Percentiles rank a stretch among this genome's conserved stretches.
These are phyloP conservation scores for Cettia cetti DNA, from an alignment of 2,113 vertebrate genomes.

Conservation along the genomic window DNA sequence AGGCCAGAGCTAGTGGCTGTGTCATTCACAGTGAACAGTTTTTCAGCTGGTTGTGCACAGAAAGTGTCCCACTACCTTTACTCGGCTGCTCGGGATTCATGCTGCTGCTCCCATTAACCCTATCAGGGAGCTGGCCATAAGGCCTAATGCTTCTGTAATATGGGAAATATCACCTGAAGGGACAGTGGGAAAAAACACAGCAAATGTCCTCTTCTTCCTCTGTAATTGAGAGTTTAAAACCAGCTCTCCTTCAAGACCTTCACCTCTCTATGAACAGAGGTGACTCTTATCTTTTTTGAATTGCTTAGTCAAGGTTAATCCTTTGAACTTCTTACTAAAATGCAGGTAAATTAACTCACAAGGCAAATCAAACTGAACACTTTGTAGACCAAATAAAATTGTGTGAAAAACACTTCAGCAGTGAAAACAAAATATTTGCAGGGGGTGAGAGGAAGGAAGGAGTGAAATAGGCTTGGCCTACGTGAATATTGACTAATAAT, in stretches of 20 bases:
- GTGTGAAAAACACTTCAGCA: background rate
- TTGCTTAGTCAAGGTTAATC: background rate
- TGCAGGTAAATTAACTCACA: background rate
- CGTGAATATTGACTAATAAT: background rate
- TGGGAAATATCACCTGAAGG: background rate
- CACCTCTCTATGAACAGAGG: background rate
- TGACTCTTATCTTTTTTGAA: background rate
- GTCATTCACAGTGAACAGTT: background rate
- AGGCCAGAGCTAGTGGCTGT: background rate
- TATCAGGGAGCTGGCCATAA: background rate
- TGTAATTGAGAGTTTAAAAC: background rate
- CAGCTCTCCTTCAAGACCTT: background rate
- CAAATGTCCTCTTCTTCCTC: background rate
- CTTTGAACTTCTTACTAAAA: background rate
- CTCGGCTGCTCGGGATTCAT: background rate
- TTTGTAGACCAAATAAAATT: background rate
- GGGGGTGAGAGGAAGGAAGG: fast-evolving
- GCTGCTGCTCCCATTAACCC: background rate
- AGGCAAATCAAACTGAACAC: background rate
- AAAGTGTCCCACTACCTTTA: background rate
- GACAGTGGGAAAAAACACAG: background rate
- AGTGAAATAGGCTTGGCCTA: background rate
- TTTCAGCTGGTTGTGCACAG: background rate
- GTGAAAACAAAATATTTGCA: background rate
- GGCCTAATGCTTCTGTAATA: background rate